Evolutionary conservation across 2,888 invertebrate genomes (phyloP).

Genomic region (Tenthredo notha): DNA sequence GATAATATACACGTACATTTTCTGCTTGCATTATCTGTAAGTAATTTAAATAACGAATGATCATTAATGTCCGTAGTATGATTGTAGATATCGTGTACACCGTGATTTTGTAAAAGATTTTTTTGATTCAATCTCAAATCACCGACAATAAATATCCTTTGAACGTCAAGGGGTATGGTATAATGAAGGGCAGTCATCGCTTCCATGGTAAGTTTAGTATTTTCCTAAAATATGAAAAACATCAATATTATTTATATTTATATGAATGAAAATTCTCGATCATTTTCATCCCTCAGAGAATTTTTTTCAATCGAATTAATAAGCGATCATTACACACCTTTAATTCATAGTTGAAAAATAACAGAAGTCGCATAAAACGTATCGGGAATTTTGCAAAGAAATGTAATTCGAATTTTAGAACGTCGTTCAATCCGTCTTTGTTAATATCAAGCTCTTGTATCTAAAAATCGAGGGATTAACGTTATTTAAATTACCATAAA

Average conservation of each 20-base stretch:
- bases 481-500: neutral
- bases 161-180: conserved; percentile 66
- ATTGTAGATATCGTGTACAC: conserved; percentile 66
- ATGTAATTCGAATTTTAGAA: conserved; percentile 70
- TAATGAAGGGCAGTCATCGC: conserved; percentile 70
- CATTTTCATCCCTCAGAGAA: neutral
- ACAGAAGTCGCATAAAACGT: conserved; percentile 67
- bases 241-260: neutral
- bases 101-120: conserved; percentile 66
- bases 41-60: conserved; percentile 65
- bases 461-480: conserved; percentile 58
- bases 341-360: conserved; percentile 73
- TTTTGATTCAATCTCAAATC: conserved; percentile 72
- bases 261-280: neutral
- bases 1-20: conserved; percentile 64
- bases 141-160: conserved; percentile 69
- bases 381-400: conserved; percentile 71
- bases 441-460: conserved; percentile 71
- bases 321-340: conserved; percentile 64
- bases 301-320: conserved; percentile 30
- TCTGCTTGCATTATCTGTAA: conserved; percentile 66
- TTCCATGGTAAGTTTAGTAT: conserved; percentile 68
- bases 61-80: conserved; percentile 66
- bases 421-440: conserved; percentile 71
- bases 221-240: conserved; percentile 66